Percentiles rank a stretch among this genome's conserved stretches.
Conservation (phyloP, 2,113 vertebrate genomes). For the Mesocricetus auratus region DNA sequence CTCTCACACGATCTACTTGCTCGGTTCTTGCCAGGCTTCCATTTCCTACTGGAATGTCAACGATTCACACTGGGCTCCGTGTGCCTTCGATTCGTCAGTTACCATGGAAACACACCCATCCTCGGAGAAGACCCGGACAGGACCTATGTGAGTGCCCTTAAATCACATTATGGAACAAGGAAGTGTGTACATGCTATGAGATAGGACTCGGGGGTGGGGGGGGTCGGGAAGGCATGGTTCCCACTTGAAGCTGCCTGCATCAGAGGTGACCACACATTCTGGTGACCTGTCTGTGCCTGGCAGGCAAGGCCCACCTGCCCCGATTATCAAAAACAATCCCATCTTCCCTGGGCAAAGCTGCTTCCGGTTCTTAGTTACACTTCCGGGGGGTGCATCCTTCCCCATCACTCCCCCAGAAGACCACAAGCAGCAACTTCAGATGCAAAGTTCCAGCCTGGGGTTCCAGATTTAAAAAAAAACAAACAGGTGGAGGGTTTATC, state of each 20-base stretch:
- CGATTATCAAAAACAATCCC: slow-evolving; percentile 58
- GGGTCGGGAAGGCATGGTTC: not conserved
- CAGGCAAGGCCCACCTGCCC: slow-evolving; percentile 1
- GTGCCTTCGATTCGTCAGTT: slow-evolving; percentile 66
- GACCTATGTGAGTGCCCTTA: slow-evolving; percentile 80
- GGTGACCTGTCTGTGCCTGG: slow-evolving; percentile 60
- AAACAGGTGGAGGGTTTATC: slow-evolving; percentile 34
- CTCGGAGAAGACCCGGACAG: slow-evolving; percentile 82
- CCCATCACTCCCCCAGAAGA: not conserved
- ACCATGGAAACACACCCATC: slow-evolving; percentile 85
- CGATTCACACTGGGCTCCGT: slow-evolving; percentile 76
- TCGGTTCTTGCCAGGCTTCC: slow-evolving; percentile 75
- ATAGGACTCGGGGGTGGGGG: slow-evolving; percentile 43
- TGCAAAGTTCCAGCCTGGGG: slow-evolving; percentile 70
- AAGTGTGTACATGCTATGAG: slow-evolving; percentile 69
- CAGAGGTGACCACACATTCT: not conserved
- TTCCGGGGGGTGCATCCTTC: not conserved
- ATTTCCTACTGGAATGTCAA: slow-evolving; percentile 73
- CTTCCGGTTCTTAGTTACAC: slow-evolving; percentile 5
- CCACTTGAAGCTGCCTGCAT: slow-evolving; percentile 42
- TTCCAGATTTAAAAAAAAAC: slow-evolving; percentile 45
- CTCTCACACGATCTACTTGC: slow-evolving; percentile 77
- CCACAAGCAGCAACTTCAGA: slow-evolving; percentile 63
- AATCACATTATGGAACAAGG: slow-evolving; percentile 51
- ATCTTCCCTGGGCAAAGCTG: slow-evolving; percentile 38